A percentile compares a stretch with the other conserved stretches of the same genome.
Conservation (phyloP, 1,140 invertebrate species). For the Samia ricini region DNA sequence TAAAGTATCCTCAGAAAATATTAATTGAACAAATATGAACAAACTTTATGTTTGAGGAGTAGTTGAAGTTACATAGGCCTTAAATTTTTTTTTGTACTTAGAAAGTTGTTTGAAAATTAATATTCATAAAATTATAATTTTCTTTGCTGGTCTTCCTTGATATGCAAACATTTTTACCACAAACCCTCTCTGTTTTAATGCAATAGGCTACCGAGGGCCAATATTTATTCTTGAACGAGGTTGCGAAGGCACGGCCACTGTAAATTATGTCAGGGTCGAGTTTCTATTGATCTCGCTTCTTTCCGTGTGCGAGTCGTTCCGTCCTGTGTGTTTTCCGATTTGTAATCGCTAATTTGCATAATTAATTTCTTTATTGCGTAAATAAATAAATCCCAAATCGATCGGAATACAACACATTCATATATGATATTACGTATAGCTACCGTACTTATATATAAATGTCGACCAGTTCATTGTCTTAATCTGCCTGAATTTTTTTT, state of each 20-base stretch:
- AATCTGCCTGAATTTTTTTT: too few relatives aligned
- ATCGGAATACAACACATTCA: too few relatives aligned
- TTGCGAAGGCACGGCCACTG: conserved; percentile 58
- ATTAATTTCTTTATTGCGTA: conserved; percentile 21
- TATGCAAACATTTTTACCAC: conserved; percentile 23
- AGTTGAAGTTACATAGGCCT: too few relatives aligned
- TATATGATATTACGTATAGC: too few relatives aligned
- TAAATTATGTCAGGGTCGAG: conserved; percentile 71
- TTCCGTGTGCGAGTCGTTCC: conserved; percentile 48
- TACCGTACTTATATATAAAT: too few relatives aligned
- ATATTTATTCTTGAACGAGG: conserved; percentile 60
- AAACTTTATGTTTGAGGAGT: too few relatives aligned
- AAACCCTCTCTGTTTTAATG: conserved; percentile 30
- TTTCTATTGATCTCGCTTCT: conserved; percentile 69
- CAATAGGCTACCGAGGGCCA: conserved; percentile 50
- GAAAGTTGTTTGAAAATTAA: too few relatives aligned
- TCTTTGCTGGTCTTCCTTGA: not conserved
- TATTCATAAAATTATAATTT: not conserved
- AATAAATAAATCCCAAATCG: too few relatives aligned
- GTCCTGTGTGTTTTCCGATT: conserved; percentile 39
- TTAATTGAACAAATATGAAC: too few relatives aligned
- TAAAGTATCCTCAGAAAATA: too few relatives aligned
- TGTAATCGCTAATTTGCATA: conserved; percentile 27
- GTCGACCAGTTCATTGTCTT: too few relatives aligned
- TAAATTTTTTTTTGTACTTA: too few relatives aligned